Percentiles rank a stretch among this genome's conserved stretches.
Conservation (phyloP, 92 coral and sea anemone genomes). For the Bergia sp. region DNA sequence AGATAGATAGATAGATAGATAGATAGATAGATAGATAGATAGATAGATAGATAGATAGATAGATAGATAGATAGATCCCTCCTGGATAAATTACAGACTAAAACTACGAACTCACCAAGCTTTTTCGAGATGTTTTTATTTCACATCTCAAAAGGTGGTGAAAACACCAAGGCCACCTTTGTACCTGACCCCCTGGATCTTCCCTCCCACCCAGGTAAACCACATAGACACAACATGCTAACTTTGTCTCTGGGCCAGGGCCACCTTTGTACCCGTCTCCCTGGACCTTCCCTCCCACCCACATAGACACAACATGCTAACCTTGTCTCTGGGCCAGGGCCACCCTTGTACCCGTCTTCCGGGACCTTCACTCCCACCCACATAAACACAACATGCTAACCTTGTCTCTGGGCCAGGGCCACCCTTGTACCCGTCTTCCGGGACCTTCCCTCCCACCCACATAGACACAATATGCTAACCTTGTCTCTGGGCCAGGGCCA, state of each 20-base stretch:
- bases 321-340: conserved; percentile 62
- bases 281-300: neutral
- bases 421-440: neutral
- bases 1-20: neutral
- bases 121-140: too few species aligned
- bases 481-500: conserved; percentile 42
- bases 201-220: neutral
- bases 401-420: conserved; percentile 53
- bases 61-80: too few species aligned
- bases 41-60: too few species aligned
- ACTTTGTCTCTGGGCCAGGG: conserved; percentile 66
- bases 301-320: neutral
- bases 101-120: too few species aligned
- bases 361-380: neutral
- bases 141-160: too few species aligned
- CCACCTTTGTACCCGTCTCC: neutral
- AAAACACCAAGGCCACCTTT: too few species aligned
- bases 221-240: neutral
- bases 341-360: neutral
- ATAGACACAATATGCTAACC: conserved; percentile 49
- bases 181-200: neutral
- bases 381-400: conserved; percentile 30
- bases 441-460: neutral
- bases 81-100: too few species aligned
- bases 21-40: too few species aligned